phyloP scores from a whole-genome alignment of 2,888 invertebrate species.

The Sarcophaga rosellei region DNA sequence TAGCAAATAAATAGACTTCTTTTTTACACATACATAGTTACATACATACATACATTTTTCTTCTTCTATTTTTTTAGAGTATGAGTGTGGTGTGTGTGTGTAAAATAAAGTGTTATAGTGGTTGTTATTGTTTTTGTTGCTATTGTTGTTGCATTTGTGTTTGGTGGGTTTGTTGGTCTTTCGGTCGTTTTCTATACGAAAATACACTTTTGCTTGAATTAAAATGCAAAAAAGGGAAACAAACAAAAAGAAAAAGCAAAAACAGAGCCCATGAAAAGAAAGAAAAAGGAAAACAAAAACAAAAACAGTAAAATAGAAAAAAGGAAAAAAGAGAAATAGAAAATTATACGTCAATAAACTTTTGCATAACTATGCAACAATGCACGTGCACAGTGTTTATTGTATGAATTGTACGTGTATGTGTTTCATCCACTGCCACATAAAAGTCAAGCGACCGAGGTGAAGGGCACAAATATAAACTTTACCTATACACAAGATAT shows the following conservation, averaged over 20 bases:
- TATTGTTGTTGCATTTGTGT: slow-evolving; percentile 35
- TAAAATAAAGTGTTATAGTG: slow-evolving; percentile 46
- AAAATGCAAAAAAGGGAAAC: not conserved
- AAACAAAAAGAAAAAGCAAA: not conserved
- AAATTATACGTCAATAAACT: slow-evolving; percentile 68
- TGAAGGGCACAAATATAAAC: slow-evolving; percentile 60
- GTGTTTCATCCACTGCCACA: not conserved
- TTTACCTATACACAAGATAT: slow-evolving; percentile 31
- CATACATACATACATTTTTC: not conserved
- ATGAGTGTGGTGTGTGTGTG: not conserved
- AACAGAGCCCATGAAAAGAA: not conserved
- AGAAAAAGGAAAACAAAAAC: slow-evolving; percentile 5
- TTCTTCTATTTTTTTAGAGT: not conserved
- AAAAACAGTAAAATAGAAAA: slow-evolving; percentile 39
- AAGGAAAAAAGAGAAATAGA: no score
- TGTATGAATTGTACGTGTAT: not conserved
- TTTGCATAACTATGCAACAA: slow-evolving; percentile 67
- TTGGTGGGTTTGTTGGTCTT: slow-evolving; percentile 69
- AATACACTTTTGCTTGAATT: slow-evolving; percentile 39
- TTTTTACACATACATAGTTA: not conserved
- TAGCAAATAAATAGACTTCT: not conserved
- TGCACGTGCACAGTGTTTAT: slow-evolving; percentile 64
- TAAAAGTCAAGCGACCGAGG: slow-evolving; percentile 56
- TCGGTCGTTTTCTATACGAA: slow-evolving; percentile 52
- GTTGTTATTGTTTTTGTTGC: slow-evolving; percentile 34